Conservation (phyloP, 30 jellyfish, hydroid and myxozoan species). For the Aurelia aurita region DNA sequence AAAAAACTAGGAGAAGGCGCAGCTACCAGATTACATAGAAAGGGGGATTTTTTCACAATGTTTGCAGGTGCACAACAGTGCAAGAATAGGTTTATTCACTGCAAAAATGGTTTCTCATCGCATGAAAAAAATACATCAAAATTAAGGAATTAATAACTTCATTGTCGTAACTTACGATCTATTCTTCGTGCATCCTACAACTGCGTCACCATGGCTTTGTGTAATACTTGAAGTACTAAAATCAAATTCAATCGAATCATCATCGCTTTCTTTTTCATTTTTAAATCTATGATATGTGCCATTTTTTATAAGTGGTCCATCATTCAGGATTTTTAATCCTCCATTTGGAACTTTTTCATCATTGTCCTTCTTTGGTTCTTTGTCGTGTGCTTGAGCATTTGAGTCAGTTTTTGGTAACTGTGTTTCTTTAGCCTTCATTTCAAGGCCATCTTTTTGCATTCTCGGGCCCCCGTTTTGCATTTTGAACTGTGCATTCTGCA, state of each 20-base stretch:
- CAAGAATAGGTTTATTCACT: too few relatives aligned
- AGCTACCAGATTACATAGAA: too few relatives aligned
- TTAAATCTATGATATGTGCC: constrained; percentile 1
- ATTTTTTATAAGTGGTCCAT: constrained; percentile 17
- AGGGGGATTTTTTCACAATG: too few relatives aligned
- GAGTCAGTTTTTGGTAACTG: too few relatives aligned
- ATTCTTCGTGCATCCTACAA: constrained; percentile 41
- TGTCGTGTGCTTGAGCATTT: neutral
- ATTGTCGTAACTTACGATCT: neutral
- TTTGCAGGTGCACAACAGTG: too few relatives aligned
- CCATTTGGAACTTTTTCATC: constrained; percentile 10
- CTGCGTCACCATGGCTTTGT: constrained; percentile 41
- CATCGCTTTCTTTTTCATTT: constrained; percentile 18
- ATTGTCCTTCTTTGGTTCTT: neutral
- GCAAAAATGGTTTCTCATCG: too few relatives aligned
- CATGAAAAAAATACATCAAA: neutral
- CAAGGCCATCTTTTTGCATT: too few relatives aligned
- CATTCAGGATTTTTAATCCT: constrained; percentile 1
- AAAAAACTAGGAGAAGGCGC: too few relatives aligned
- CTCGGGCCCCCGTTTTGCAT: too few relatives aligned
- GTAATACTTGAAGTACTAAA: constrained; percentile 45
- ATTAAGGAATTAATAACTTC: too few relatives aligned
- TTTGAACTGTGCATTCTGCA: too few relatives aligned
- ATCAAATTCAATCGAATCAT: constrained; percentile 46
- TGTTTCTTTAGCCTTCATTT: too few relatives aligned